Evolutionary conservation across 1,140 invertebrate species (phyloP).

Genomic region (Mylabris phalerata): DNA sequence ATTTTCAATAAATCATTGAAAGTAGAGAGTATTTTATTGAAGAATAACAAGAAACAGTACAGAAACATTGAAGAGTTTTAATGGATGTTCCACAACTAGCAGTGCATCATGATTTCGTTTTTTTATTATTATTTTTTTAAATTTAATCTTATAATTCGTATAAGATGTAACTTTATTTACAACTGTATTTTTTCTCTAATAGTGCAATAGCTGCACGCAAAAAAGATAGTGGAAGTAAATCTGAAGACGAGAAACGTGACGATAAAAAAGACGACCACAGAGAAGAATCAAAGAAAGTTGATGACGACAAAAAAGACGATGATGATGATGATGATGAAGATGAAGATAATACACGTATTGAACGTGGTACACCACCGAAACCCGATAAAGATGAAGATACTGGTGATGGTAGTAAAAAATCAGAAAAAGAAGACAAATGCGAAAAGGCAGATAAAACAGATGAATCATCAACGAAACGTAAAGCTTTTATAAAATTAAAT

Average conservation of each 20-base stretch:
- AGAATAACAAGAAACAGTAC: too few relatives aligned
- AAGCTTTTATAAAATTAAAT: constrained; percentile 59
- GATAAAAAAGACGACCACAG: constrained; percentile 35
- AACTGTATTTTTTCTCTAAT: constrained; percentile 15
- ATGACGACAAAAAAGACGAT: constrained; percentile 40
- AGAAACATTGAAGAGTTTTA: background rate
- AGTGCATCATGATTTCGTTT: background rate
- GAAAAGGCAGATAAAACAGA: constrained; percentile 17
- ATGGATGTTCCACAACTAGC: constrained; percentile 2
- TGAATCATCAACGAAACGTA: constrained; percentile 39
- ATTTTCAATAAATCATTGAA: too few relatives aligned
- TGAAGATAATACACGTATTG: constrained; percentile 40
- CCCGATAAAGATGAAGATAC: constrained; percentile 24
- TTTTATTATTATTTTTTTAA: background rate
- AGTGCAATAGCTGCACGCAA: constrained; percentile 27
- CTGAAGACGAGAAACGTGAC: constrained; percentile 17
- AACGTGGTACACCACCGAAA: constrained; percentile 10
- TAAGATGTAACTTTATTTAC: background rate
- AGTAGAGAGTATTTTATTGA: too few relatives aligned
- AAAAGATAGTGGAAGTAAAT: constrained; percentile 5
- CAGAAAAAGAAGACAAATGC: constrained; percentile 15
- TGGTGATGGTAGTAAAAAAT: constrained; percentile 7
- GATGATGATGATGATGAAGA: constrained; percentile 45
- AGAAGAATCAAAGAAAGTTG: constrained; percentile 33
- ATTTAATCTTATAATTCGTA: background rate